A percentile compares a stretch with the other conserved stretches of the same genome.
Conservation (phyloP, 2,797 vertebrate species). For the Dicrostonyx torquatus region DNA sequence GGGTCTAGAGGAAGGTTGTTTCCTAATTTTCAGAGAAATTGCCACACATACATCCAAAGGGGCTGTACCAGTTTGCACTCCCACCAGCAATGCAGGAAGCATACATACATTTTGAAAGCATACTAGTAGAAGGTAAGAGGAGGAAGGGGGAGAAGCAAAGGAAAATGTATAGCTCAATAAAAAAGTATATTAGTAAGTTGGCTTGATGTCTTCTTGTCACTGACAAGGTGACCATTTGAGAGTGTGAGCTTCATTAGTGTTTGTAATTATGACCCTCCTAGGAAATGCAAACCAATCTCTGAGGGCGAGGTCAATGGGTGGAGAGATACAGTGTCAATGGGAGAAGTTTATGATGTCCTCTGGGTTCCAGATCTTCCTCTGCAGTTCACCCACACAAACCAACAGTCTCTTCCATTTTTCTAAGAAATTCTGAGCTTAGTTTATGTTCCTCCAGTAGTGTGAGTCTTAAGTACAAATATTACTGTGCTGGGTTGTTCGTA, state of each 20-base stretch:
- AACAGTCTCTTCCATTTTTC: background rate
- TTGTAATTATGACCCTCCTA: background rate
- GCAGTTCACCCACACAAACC: background rate
- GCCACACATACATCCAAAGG: too few relatives aligned
- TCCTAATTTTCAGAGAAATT: too few relatives aligned
- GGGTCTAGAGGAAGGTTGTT: too few relatives aligned
- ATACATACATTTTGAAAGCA: too few relatives aligned
- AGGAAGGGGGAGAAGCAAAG: too few relatives aligned
- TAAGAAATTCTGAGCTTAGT: background rate
- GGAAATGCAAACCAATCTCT: background rate
- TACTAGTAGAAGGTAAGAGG: too few relatives aligned
- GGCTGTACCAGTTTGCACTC: too few relatives aligned
- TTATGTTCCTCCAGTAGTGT: background rate
- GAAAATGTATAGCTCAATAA: too few relatives aligned
- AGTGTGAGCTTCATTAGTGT: background rate
- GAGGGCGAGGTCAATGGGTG: background rate
- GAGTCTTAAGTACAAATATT: background rate
- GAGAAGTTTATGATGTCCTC: background rate
- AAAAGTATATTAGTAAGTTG: background rate
- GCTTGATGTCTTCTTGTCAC: background rate
- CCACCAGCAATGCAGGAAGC: too few relatives aligned
- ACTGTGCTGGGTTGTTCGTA: background rate
- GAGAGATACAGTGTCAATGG: background rate
- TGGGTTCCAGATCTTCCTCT: background rate
- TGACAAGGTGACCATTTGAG: background rate